Evolutionary conservation across 37 sponge, comb jelly and placozoan species (phyloP).

Genomic region (Amphimedon queenslandica): DNA sequence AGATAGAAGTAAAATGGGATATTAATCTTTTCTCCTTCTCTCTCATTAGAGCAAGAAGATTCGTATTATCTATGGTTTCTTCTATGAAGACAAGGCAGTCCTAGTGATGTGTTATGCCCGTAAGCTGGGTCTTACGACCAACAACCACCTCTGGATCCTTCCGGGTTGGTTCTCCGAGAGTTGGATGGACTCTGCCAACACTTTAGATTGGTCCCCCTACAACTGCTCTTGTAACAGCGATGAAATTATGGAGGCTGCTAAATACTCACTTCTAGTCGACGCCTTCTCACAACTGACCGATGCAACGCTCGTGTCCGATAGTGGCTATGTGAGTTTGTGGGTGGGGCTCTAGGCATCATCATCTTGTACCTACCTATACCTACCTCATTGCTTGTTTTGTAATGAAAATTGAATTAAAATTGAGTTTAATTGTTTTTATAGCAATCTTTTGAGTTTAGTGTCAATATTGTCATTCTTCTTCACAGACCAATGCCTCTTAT

Average conservation of each 20-base stretch:
- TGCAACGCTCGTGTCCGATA: not conserved
- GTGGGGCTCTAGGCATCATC: not conserved
- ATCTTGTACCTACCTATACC: no score
- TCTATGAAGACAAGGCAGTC: constrained; percentile 49
- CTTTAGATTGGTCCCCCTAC: constrained; percentile 7
- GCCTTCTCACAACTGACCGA: not conserved
- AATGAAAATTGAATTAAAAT: no score
- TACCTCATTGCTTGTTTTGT: no score
- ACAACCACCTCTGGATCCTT: constrained; percentile 60
- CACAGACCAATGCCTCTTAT: no score
- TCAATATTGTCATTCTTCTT: no score
- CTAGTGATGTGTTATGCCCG: constrained; percentile 32
- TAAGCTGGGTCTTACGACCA: constrained; percentile 12
- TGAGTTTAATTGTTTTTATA: no score
- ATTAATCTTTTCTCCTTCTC: no score
- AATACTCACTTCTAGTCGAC: not conserved
- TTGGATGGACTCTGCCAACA: constrained; percentile 48
- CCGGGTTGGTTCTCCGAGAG: constrained; percentile 54
- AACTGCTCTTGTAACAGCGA: not conserved
- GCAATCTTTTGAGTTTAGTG: no score
- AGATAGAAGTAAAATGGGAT: no score
- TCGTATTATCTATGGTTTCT: constrained; percentile 57
- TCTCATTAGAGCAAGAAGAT: not conserved
- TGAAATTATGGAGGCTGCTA: not conserved
- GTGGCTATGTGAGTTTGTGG: not conserved